Base-by-base conservation (phyloP, 2,888 invertebrate genomes). In the Caradrina clavipalpis region DNA sequence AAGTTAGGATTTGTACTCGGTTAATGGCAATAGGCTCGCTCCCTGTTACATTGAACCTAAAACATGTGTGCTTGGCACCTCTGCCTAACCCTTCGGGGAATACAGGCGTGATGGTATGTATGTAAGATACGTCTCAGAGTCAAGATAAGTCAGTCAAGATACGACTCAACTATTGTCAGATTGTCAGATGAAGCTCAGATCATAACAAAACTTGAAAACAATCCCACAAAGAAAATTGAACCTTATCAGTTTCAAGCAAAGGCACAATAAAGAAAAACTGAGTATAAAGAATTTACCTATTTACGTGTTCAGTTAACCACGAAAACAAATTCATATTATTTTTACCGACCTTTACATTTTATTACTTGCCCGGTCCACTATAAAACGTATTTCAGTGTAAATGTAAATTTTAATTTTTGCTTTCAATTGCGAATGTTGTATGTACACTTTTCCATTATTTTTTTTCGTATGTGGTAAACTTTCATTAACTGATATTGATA, bases 361-460 rank as follows among this genome's bases (percentile, higher is more conserved):
- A 75, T 67, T 54, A 60, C 15, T 69, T 51, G 45, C n/a, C 5
- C 56, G 6, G 60, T n/a, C 39, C 60, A 50, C 70, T 19, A 15
- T 57, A 60, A 71, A 60, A 6, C n/a, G n/a, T 7, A 10, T 42
- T 71, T 77, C 42, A 53, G 42, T 35, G 31, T 22, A 56, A 73
- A 71, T 77, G 51, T 35, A 11, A 76, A 57, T 49, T 73, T 56
- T 49, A 61, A 53, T 77, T 51, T 70, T 49, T 69, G 17, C 21
- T 51, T 57, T 57, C 17, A 61, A 49, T 49, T 31, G 1, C 19
- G 17, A 49, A 50, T 68, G 17, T 1, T 17, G 15, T 55, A 50
- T 19, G 19, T 22, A 50, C 11, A 19, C 0, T 66, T 54, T 56
- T 2, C 11, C 42, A 26, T 70, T 15, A 56, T 39, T 42, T 26